Evolutionary conservation across 2,888 invertebrate species (phyloP), one percentile per base, ranked within the genome.

Genomic region (Neria commutata): DNA sequence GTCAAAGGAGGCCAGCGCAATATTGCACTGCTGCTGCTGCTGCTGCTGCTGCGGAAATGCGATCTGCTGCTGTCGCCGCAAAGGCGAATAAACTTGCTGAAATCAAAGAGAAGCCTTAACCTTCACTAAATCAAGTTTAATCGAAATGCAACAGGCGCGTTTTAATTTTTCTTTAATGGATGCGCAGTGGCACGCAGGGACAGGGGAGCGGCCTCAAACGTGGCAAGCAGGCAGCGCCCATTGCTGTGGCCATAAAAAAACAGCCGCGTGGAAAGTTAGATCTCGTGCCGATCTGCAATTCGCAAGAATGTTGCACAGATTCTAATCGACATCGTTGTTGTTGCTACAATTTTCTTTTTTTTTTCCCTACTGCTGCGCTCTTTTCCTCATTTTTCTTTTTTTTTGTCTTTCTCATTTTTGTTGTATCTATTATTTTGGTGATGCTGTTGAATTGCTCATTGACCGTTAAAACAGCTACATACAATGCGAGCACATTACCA

Each of bases 101-200:
- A 25, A 25, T 10, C 2, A 25, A 25, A 48, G 48, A 6, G 29
- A 29, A 29, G 29, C 29, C 72, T 68, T 72, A 73, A 69, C 72
- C 73, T 70, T 72, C 68, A 69, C 71, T 67, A 72, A 73, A 72
- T 73, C 72, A 69, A 66, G 72, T 68, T 64, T 73, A 73, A 72
- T 73, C 73, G 70, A 68, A 69, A 68, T 45, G 10, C 16, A 45
- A 17, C 14, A 10, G 19, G 16, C 16, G 49, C 56, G 67, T 62
- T 61, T 62, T 68, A 71, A 71, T 68, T 69, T 58, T 62, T 58
- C 66, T 21, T 16, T 10, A 19, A 46, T 46, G 10, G 17, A n/a
- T 5, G 17, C 6, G 21, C n/a, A 19, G 21, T 58, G 68, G 61
- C 49, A 49, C n/a, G n/a, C n/a, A n/a, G n/a, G n/a, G n/a, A n/a